Percentiles rank a stretch among this genome's conserved stretches.
These are phyloP conservation scores for Ametastegia equiseti DNA, from an alignment of 2,888 invertebrate genomes.

Conservation along the genomic window DNA sequence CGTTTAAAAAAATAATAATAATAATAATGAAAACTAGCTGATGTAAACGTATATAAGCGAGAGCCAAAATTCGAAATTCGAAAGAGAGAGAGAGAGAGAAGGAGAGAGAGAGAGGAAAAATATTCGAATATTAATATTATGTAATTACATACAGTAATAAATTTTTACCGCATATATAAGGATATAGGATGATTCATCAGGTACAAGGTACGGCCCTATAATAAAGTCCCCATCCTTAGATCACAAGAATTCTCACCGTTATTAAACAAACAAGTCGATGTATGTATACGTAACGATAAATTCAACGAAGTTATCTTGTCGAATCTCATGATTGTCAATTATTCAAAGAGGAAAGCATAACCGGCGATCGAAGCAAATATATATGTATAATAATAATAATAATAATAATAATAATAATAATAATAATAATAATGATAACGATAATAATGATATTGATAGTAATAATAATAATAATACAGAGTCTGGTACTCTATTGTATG, in stretches of 20 bases:
- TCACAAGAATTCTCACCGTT: constrained; percentile 40
- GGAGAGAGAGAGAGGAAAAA: not conserved
- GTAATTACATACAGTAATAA: constrained; percentile 4
- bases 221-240: constrained; percentile 66
- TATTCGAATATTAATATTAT: constrained; percentile 22
- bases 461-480: constrained; percentile 10
- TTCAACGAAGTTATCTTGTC: not conserved
- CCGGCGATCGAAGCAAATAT: not conserved
- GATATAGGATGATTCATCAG: constrained; percentile 67
- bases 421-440: not conserved
- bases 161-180: constrained; percentile 54
- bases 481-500: not conserved
- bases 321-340: constrained; percentile 9
- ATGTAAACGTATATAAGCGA: not conserved
- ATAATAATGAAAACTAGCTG: not conserved
- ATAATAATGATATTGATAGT: not conserved
- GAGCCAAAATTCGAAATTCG: not conserved
- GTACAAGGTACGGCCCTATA: constrained; percentile 72
- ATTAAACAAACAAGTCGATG: not conserved
- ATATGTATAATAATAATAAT: not conserved
- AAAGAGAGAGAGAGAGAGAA: not conserved
- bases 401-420: not conserved
- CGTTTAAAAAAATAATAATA: not conserved
- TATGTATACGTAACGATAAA: not conserved
- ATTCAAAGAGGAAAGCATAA: not conserved